Evolutionary conservation across 2,113 vertebrate species (phyloP).

Genomic region (Nothoprocta pentlandii): DNA sequence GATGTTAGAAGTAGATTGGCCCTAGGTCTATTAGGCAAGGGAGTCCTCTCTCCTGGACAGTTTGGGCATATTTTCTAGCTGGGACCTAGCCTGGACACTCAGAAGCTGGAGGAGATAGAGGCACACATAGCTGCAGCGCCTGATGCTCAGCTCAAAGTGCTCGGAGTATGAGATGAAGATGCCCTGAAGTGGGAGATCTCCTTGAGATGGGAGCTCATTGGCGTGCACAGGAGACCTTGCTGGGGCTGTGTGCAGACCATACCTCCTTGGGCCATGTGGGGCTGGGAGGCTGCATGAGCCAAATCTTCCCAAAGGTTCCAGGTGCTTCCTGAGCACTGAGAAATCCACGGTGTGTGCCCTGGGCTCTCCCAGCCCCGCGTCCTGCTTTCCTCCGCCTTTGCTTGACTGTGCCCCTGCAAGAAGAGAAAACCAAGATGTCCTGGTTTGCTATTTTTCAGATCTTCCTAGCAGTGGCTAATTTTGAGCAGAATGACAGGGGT

Average conservation of each 20-base stretch:
- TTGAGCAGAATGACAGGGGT: slow-evolving; percentile 75
- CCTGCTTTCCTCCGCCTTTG: background rate
- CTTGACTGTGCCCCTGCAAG: rapidly evolving
- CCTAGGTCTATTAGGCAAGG: background rate
- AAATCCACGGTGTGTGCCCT: background rate
- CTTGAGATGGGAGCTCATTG: background rate
- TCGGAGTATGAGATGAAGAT: background rate
- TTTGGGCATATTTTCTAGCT: background rate
- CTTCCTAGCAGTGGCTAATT: slow-evolving; percentile 93
- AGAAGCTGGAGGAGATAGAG: background rate
- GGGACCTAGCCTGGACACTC: too few species aligned
- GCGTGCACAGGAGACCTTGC: background rate
- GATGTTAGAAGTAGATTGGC: background rate
- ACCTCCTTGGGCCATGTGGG: too few species aligned
- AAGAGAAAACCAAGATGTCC: background rate
- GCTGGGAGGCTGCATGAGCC: too few species aligned
- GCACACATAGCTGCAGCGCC: background rate
- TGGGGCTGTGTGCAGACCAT: background rate
- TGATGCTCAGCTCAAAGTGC: rapidly evolving
- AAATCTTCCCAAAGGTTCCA: background rate
- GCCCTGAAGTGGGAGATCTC: background rate
- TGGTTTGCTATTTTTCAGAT: slow-evolving; percentile 76
- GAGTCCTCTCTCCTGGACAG: background rate
- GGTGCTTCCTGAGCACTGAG: background rate
- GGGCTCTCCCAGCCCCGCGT: too few species aligned